Evolutionary conservation across 2,797 vertebrate genomes (phyloP).

Genomic region (Lagodon rhomboides): DNA sequence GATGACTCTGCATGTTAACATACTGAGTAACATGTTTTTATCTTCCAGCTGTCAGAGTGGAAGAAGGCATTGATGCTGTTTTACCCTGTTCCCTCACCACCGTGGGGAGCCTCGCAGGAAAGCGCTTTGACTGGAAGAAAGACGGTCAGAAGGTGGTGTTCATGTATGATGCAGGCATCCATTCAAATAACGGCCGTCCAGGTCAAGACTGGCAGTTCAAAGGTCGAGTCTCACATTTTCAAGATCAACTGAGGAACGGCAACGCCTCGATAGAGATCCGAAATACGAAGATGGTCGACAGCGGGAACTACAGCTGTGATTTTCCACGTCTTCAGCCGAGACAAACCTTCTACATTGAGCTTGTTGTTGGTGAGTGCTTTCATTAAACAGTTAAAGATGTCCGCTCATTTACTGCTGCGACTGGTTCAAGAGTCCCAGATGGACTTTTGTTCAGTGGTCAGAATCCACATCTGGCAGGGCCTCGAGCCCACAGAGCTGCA

Average conservation of each 20-base stretch:
- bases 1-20: background rate
- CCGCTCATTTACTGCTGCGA: too few relatives aligned
- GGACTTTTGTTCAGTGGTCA: too few relatives aligned
- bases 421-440: too few relatives aligned
- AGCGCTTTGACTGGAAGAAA: conserved; percentile 31
- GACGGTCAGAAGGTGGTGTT: conserved; percentile 7
- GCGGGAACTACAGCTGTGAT: background rate
- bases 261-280: conserved; percentile 19
- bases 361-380: too few relatives aligned
- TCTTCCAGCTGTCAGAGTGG: background rate
- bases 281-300: background rate
- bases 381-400: background rate
- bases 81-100: conserved; percentile 1
- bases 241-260: background rate
- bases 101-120: fast-evolving
- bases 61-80: background rate
- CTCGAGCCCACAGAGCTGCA: too few relatives aligned
- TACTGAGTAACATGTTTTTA: background rate
- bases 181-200: fast-evolving
- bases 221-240: conserved; percentile 15
- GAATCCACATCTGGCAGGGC: too few relatives aligned
- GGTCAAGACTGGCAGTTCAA: conserved; percentile 21
- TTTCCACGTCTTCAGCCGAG: background rate
- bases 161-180: background rate
- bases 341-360: background rate